A percentile compares a stretch with the other conserved stretches of the same genome.
phyloP scores from a whole-genome alignment of 1,140 invertebrate species.

The Ips typographus region DNA sequence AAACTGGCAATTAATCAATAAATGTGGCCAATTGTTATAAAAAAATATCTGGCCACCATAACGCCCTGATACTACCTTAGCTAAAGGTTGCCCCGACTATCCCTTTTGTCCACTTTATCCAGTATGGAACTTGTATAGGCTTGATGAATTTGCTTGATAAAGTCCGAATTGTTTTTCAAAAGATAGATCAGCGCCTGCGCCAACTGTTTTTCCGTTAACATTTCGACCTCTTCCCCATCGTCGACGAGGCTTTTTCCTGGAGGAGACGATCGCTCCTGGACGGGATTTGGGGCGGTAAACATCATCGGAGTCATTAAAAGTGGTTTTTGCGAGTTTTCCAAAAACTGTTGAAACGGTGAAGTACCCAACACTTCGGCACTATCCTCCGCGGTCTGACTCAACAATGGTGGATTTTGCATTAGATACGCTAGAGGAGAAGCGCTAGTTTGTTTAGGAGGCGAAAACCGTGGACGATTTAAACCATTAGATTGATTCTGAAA shows the following conservation, averaged over 20 bases:
- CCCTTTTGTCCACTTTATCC: slow-evolving; percentile 61
- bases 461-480: slow-evolving; percentile 4
- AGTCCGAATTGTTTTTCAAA: slow-evolving; percentile 82
- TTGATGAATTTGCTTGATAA: slow-evolving; percentile 84
- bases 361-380: slow-evolving; percentile 49
- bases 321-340: slow-evolving; percentile 62
- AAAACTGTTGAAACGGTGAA: slow-evolving; percentile 54
- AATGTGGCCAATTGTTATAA: too few relatives aligned
- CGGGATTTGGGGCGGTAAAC: slow-evolving; percentile 61
- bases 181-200: slow-evolving; percentile 85
- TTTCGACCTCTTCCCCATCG: slow-evolving; percentile 55
- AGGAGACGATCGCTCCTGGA: not conserved
- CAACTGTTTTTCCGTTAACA: slow-evolving; percentile 82
- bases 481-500: slow-evolving; percentile 14
- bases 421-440: slow-evolving; percentile 51
- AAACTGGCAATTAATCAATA: too few relatives aligned
- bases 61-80: not conserved
- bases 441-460: slow-evolving; percentile 41
- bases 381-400: slow-evolving; percentile 35
- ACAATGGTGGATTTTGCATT: slow-evolving; percentile 46
- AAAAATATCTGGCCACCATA: too few relatives aligned
- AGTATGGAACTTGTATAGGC: slow-evolving; percentile 84
- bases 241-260: slow-evolving; percentile 25
- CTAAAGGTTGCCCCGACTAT: slow-evolving; percentile 15
- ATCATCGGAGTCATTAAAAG: slow-evolving; percentile 81